Evolutionary conservation across 2,113 vertebrate genomes (phyloP), one percentile per base, ranked within the genome.

Genomic region (Coregonus clupeaformis): DNA sequence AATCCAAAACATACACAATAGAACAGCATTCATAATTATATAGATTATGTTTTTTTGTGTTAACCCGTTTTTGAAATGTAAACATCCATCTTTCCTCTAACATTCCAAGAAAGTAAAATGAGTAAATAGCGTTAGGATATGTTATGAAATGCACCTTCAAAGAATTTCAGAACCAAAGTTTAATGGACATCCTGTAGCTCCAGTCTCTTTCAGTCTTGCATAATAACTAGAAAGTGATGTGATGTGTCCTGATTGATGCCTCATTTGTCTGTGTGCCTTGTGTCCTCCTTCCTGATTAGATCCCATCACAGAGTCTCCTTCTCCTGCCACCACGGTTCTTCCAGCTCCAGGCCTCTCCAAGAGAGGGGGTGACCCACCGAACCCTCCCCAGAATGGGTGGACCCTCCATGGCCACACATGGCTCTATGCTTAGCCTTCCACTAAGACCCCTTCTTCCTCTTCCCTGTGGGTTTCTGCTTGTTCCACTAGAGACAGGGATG

Each of bases 391-490:
- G 73, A 57, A 71, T 75, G 82, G 79, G 70, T 82, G 82, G 77
- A 75, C 81, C 77, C 71, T 77, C 30, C 76, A 74, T 73, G 77
- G 85, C 85, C 85, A 86, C 82, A 87, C 81, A 89, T 84, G 88
- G 88, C 86, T 52, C 49, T 86, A 80, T 75, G 79, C 79, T 85
- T 77, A 68, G 75, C 80, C 80, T 60, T 77, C 83, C 69, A 77
- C 76, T 81, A 73, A 73, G 82, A 82, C 80, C 73, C 67, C 22
- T 42, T 42, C 36, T 11, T 42, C 42, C 49, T 65, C 77, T 74
- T 42, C 71, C 79, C 42, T 68, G 85, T 85, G 74, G 84, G 78
- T 82, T 85, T 85, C 93, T 91, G 90, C 92, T 92, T 91, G 93
- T 92, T 90, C 89, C 88, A 79, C 84, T 80, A 78, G 85, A 91